Evolutionary conservation across 1,140 invertebrate genomes (phyloP).

Genomic region (Phocides pigmalion): DNA sequence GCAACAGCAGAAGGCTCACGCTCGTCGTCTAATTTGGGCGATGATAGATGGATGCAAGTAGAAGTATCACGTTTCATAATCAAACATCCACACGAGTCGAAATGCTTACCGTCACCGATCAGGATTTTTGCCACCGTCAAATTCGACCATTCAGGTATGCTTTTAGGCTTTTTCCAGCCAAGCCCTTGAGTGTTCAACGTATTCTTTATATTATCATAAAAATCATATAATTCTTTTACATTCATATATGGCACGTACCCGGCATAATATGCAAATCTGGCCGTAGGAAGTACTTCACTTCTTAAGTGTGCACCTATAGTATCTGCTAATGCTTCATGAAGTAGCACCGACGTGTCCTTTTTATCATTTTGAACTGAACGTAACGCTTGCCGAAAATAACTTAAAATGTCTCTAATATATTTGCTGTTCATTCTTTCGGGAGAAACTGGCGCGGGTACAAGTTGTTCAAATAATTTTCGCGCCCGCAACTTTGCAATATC

Average conservation of each 20-base stretch:
- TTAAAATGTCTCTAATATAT: conserved; percentile 74
- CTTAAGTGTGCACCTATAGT: conserved; percentile 83
- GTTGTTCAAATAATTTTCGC: conserved; percentile 72
- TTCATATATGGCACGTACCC: conserved; percentile 84
- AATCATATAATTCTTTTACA: conserved; percentile 81
- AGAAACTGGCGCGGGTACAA: conserved; percentile 59
- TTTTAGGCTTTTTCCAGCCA: conserved; percentile 82
- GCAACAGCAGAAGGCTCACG: conserved; percentile 73
- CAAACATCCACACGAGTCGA: conserved; percentile 58
- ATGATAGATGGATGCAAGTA: conserved; percentile 67
- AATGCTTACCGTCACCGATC: conserved; percentile 55
- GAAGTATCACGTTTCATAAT: conserved; percentile 62
- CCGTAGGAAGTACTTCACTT: conserved; percentile 83
- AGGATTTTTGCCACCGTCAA: conserved; percentile 63
- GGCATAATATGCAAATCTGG: conserved; percentile 85
- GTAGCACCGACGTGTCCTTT: conserved; percentile 73
- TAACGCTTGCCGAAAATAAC: conserved; percentile 83
- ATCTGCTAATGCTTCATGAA: conserved; percentile 84
- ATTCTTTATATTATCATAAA: conserved; percentile 83
- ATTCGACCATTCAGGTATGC: conserved; percentile 55
- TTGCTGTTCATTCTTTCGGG: conserved; percentile 71
- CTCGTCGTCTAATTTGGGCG: conserved; percentile 60
- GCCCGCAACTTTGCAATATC: conserved; percentile 76
- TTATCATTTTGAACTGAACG: conserved; percentile 69
- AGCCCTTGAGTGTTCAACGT: conserved; percentile 84